Conservation (phyloP, 1,140 invertebrate species). For the Drosophila paulistorum region DNA sequence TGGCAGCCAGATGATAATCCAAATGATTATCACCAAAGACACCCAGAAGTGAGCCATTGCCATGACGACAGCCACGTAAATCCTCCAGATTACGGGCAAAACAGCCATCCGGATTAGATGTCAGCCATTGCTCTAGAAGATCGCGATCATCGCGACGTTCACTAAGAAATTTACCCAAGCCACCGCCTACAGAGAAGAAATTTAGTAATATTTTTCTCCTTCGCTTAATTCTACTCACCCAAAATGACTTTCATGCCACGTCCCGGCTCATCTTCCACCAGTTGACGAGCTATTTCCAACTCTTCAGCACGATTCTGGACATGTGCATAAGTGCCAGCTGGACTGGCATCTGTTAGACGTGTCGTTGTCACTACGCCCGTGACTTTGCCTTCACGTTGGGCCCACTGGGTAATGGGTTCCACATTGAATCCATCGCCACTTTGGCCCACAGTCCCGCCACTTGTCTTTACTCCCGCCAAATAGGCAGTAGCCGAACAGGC, state of each 20-base stretch:
- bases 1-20: slow-evolving; percentile 83
- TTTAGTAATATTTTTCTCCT: too few relatives aligned
- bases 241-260: slow-evolving; percentile 86
- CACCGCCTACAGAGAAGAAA: slow-evolving; percentile 84
- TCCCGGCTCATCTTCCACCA: slow-evolving; percentile 86
- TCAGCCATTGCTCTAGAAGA: slow-evolving; percentile 84
- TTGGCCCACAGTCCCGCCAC: slow-evolving; percentile 87
- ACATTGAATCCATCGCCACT: slow-evolving; percentile 85
- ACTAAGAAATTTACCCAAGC: slow-evolving; percentile 85
- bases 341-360: slow-evolving; percentile 75
- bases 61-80: slow-evolving; percentile 68
- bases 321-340: slow-evolving; percentile 82
- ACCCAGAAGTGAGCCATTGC: slow-evolving; percentile 82
- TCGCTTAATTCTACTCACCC: neutral
- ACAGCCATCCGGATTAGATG: slow-evolving; percentile 63
- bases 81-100: slow-evolving; percentile 86
- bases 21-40: slow-evolving; percentile 84
- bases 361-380: slow-evolving; percentile 80
- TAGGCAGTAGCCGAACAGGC: slow-evolving; percentile 89
- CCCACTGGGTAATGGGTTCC: slow-evolving; percentile 91
- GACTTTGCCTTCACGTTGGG: slow-evolving; percentile 88
- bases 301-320: slow-evolving; percentile 90
- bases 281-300: slow-evolving; percentile 85
- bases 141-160: slow-evolving; percentile 83
- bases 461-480: slow-evolving; percentile 89